Evolutionary conservation across 1,140 invertebrate species (phyloP), one percentile per base, ranked within the genome.

Genomic region (Psix sp.): DNA sequence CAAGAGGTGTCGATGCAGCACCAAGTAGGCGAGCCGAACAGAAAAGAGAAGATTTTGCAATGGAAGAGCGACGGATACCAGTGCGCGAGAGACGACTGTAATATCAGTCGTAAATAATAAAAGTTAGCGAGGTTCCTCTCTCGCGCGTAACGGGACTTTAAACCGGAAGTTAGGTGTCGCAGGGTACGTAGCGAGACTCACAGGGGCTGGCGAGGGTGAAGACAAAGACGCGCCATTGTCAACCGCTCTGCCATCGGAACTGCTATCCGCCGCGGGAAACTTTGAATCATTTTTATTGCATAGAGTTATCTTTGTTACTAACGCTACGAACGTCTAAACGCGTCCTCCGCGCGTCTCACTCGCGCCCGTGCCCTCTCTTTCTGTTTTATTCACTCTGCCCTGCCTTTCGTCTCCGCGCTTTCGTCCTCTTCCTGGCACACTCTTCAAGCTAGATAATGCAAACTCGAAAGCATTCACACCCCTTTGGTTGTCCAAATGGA

Each of bases 281-380:
- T 87, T 87, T 87, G 86, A 87, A 87, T 87, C 86, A 87, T 87
- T 87, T 87, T 87, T 87, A 87, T 87, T 87, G 86, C 86, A 86
- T 86, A 85, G 86, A 87, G 85, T 87, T 87, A 87, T 87, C 86
- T 87, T 87, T 87, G 85, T 87, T 87, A 87, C 78, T 81, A 83
- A 80, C 82, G 83, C 82, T 83, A 85, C 83, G 83, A 86, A 85
- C 84, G 82, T 86, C 85, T 87, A 85, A 87, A 84, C 82, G 82
- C 67, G 76, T 77, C 74, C 76, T 75, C 51, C 46, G 26, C 24
- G 33, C 65, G 65, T 80, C 78, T 60, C 74, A 46, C 73, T 72
- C 51, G 42, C 60, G 15, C 68, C 38, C 39, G 17, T 16, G 43
- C 40, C 15, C 65, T 75, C 74, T 72, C 71, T 57, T 54, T 65